Percentiles rank a stretch among this genome's conserved stretches.
Conservation (phyloP, 2,888 invertebrate genomes). For the Tachina lurida region DNA sequence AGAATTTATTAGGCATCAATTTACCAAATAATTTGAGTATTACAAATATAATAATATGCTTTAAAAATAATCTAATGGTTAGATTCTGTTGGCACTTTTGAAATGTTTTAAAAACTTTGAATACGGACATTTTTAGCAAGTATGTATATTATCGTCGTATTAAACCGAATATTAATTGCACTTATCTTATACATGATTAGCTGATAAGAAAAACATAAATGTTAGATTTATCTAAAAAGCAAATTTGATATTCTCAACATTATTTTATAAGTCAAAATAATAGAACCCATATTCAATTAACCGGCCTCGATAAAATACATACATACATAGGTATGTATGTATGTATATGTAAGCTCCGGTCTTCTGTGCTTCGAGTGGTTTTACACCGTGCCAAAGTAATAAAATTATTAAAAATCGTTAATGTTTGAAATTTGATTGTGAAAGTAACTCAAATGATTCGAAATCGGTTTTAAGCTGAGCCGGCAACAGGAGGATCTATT, state of each 20-base stretch:
- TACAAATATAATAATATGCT: constrained; percentile 6
- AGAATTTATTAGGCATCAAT: too few species aligned
- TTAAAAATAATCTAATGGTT: background rate
- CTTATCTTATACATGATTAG: constrained; percentile 55
- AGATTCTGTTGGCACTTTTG: constrained; percentile 12
- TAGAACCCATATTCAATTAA: constrained; percentile 29
- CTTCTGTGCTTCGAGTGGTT: background rate
- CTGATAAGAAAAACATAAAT: constrained; percentile 54
- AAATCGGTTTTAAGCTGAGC: constrained; percentile 11
- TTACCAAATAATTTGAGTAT: background rate
- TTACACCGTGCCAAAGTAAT: background rate
- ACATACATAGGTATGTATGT: too few species aligned
- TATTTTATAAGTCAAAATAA: constrained; percentile 38
- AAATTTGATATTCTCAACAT: constrained; percentile 32
- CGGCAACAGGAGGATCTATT: constrained; percentile 34
- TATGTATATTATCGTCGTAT: constrained; percentile 47
- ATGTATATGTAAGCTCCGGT: too few species aligned
- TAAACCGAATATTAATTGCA: constrained; percentile 51
- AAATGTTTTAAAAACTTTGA: constrained; percentile 62
- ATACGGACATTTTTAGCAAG: constrained; percentile 60
- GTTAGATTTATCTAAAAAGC: constrained; percentile 58
- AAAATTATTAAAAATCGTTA: background rate
- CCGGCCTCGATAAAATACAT: constrained; percentile 20
- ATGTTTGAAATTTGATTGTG: background rate
- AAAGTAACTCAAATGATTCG: background rate